A percentile compares a stretch with the other conserved stretches of the same genome.
Conservation (phyloP, 2,888 invertebrate species). For the Drosophila formosana region DNA sequence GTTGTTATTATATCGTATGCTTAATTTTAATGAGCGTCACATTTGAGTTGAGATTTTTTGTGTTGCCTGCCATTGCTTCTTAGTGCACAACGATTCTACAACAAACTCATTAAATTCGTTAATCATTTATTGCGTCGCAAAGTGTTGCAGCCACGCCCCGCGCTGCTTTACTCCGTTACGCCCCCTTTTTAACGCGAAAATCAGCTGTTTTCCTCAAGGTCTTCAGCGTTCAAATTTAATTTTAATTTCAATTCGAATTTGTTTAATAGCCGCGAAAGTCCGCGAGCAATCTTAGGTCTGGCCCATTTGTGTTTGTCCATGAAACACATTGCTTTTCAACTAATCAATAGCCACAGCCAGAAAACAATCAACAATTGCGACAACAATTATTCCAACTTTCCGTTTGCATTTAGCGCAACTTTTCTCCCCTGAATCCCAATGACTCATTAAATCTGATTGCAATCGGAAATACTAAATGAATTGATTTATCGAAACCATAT, state of each 20-base stretch:
- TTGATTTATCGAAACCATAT: neutral
- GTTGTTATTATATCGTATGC: constrained; percentile 65
- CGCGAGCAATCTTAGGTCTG: constrained; percentile 10
- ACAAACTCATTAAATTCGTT: constrained; percentile 77
- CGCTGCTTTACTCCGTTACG: constrained; percentile 18
- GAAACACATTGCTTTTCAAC: constrained; percentile 48
- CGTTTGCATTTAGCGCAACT: constrained; percentile 10
- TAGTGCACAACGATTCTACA: constrained; percentile 71
- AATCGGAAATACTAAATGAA: constrained; percentile 59
- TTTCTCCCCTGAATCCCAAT: constrained; percentile 12
- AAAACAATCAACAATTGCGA: neutral
- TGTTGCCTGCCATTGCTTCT: constrained; percentile 40
- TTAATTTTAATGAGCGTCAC: constrained; percentile 77
- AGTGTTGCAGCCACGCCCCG: constrained; percentile 61
- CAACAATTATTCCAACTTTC: constrained; percentile 21
- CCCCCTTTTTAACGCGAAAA: constrained; percentile 30
- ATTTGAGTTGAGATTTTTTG: constrained; percentile 46
- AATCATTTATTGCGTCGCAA: constrained; percentile 74
- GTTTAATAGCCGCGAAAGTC: constrained; percentile 51
- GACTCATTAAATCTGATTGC: constrained; percentile 30
- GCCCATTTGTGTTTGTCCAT: constrained; percentile 52
- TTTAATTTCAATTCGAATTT: constrained; percentile 45
- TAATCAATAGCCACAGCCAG: constrained; percentile 3
- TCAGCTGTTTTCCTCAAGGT: constrained; percentile 69
- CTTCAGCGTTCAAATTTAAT: constrained; percentile 37